A percentile compares a stretch with the other conserved stretches of the same genome.
These are phyloP conservation scores for Callyntrura sp. DNA, from an alignment of 2,888 invertebrate species.

Conservation along the genomic window DNA sequence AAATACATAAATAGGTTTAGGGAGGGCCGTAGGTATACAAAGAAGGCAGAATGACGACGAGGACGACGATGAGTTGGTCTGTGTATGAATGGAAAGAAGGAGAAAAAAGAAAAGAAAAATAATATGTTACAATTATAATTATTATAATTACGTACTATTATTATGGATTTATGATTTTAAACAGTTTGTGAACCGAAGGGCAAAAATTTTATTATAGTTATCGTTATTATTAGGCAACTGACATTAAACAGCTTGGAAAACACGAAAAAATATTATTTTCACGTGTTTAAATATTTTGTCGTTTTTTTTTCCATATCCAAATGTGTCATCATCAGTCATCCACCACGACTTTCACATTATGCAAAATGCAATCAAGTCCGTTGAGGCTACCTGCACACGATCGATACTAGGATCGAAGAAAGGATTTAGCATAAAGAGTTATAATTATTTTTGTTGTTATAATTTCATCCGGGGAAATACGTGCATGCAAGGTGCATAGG, in stretches of 20 bases:
- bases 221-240: conserved; percentile 51
- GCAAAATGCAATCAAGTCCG: background rate
- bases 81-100: conserved; percentile 6
- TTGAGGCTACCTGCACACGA: background rate
- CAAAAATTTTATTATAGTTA: conserved; percentile 20
- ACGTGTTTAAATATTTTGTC: conserved; percentile 2
- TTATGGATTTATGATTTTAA: background rate
- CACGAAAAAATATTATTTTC: conserved; percentile 11
- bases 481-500: too few relatives aligned
- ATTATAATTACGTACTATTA: background rate
- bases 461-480: too few relatives aligned
- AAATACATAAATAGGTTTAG: conserved; percentile 1
- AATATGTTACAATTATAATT: conserved; percentile 17
- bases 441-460: too few relatives aligned
- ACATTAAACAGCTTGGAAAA: conserved; percentile 63
- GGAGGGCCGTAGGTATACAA: too few relatives aligned
- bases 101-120: conserved; percentile 34
- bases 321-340: too few relatives aligned
- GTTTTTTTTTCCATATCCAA: too few relatives aligned
- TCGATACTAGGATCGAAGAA: too few relatives aligned
- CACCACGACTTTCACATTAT: background rate
- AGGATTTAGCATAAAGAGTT: too few relatives aligned
- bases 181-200: conserved; percentile 36
- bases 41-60: too few relatives aligned
- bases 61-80: too few relatives aligned